phyloP scores from a whole-genome alignment of 2,113 vertebrate genomes.

The Thunnus maccoyii region DNA sequence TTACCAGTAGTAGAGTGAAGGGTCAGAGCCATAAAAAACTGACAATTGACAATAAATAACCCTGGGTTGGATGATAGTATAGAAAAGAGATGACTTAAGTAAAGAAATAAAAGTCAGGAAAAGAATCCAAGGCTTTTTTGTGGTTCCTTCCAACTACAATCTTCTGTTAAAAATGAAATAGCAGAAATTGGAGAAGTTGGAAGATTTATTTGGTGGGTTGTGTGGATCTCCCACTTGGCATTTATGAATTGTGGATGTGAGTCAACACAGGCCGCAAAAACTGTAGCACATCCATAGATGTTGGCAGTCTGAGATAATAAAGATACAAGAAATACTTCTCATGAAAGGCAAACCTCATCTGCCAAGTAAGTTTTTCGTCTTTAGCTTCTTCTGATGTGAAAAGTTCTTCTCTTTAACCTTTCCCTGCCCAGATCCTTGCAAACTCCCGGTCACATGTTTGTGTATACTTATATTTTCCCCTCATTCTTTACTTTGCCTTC shows the following conservation, averaged over 20 bases:
- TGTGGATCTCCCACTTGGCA: conserved; percentile 39
- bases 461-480: conserved; percentile 30
- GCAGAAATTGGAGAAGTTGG: conserved; percentile 18
- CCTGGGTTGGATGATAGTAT: conserved; percentile 22
- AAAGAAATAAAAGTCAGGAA: conserved; percentile 14
- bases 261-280: conserved; percentile 33
- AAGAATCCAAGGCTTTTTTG: conserved; percentile 3
- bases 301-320: conserved; percentile 41
- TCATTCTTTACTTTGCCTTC: conserved; percentile 25
- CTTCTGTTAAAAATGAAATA: conserved; percentile 12
- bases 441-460: conserved; percentile 16
- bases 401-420: conserved; percentile 18
- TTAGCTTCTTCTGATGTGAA: conserved; percentile 17
- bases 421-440: background rate
- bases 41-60: conserved; percentile 10
- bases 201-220: conserved; percentile 13
- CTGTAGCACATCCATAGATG: conserved; percentile 32
- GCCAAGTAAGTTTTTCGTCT: conserved; percentile 27
- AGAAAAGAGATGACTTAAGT: conserved; percentile 2
- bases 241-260: conserved; percentile 35
- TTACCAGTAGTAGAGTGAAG: background rate
- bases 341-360: background rate
- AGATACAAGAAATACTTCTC: conserved; percentile 28
- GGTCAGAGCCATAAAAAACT: conserved; percentile 23
- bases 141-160: conserved; percentile 1